Base-by-base conservation (phyloP, 2,888 invertebrate genomes). In the Aleiodes leptofemur region DNA sequence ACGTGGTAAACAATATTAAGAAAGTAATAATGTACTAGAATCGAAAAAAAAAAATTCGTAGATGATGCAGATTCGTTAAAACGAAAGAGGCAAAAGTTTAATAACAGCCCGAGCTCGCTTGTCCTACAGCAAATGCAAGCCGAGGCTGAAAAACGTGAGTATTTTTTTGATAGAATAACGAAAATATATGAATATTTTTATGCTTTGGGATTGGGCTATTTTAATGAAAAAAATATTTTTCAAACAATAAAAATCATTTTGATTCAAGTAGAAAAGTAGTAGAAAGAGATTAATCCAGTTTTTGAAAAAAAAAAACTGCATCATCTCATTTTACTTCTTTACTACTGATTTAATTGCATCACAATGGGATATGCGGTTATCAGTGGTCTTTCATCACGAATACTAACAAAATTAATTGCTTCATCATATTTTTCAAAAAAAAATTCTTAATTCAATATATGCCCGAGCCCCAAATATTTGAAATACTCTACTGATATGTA, bases 61-160 rank as follows among this genome's bases (percentile, higher is more conserved):
- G 93, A 93, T 91, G 93, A 93, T 91, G 91, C 92, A 84, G 91
- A 90, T 88, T 90, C 90, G 83, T 90, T 92, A 89, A 92, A 91
- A 90, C 91, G 92, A 88, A 92, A 92, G 87, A 90, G 92, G 86
- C 90, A 90, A 88, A 92, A 91, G 89, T 90, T 89, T 88, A 91
- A 90, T 84, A 89, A 87, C 84, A 90, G 90, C 83, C 88, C 90
- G 86, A 92, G 90, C 86, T 89, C 88, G 84, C 91, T 89, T 85
- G 84, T 90, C 82, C 87, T 91, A 85, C 90, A 88, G 82, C 90
- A 90, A 78, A 88, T 91, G 83, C 90, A 90, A 84, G 89, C 89
- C 77, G 90, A 90, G 82, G 89, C 90, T 82, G 87, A 87, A 79
- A 89, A 88, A 86, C 90, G 91, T 91, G 91, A 92, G 92, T 92